Evolutionary conservation across 2,888 invertebrate species (phyloP), one percentile per base, ranked within the genome.

Genomic region (Sicus ferrugineus): DNA sequence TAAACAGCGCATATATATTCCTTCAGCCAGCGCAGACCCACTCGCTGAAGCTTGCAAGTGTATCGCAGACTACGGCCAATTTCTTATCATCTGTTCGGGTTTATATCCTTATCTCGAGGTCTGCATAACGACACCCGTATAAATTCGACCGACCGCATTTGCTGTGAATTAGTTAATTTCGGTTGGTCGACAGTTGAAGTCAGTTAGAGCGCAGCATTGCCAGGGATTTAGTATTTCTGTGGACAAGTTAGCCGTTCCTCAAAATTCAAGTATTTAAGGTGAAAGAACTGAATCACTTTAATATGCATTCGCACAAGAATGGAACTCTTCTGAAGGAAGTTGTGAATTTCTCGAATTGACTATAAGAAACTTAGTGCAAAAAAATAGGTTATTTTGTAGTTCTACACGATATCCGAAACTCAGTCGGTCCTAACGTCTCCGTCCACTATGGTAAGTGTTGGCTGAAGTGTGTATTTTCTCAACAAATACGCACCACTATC

Each of bases 121-220:
- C 23, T 28, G 48, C 52, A 56, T 26, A 54, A 1, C 28, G n/a
- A 54, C 28, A 26, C 50, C 54, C 46, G 64, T 73, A 74, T 74
- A 73, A 73, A 74, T 68, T 71, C 63, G 28, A 70, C 62, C 68
- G 72, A 71, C 59, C 64, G 11, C 50, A 23, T n/a, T 71, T 68
- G 42, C 70, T 63, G 42, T 31, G 71, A 71, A 70, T 74, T 72
- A 74, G 73, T 73, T 70, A 50, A 66, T 48, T 68, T 72, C 50
- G 70, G 70, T 67, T 54, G 62, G 56, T 70, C 54, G 62, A 9
- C 61, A 42, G 11, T n/a, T n/a, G 42, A n/a, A n/a, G 42, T 2
- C n/a, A n/a, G 42, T 42, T 16, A 4, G 42, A 42, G 14, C 42
- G n/a, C n/a, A 42, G 42, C n/a, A n/a, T n/a, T n/a, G n/a, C n/a